Evolutionary conservation across 2,888 invertebrate genomes (phyloP), one percentile per base, ranked within the genome.

Genomic region (Tenthredo amoena): DNA sequence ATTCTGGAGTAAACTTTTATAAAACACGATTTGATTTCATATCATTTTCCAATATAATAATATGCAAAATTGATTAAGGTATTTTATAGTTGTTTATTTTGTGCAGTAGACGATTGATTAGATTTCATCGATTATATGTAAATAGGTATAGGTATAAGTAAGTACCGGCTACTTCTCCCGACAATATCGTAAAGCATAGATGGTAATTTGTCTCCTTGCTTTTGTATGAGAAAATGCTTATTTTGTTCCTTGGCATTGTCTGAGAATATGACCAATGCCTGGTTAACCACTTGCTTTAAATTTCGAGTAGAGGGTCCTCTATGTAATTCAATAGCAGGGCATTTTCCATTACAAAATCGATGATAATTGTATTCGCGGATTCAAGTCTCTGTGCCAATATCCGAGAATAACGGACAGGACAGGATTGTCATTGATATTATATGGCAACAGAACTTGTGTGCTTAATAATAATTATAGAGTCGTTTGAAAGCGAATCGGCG

Each of bases 91-190:
- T 40, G 1, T 91, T 91, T 91, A 90, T 91, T 90, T 93, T 93
- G 93, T 93, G 93, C 93, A 93, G 91, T 92, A 93, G 93, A 93
- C 92, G 91, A 91, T 92, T 88, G 91, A 91, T 92, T 88, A 93
- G 92, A 92, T 87, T 91, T 91, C 89, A 90, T 91, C 91, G 90
- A 89, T 90, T 91, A 88, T 87, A 91, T 90, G 31, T 31, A 31
- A 68, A 68, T 68, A 68, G 34, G 68, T 65, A 31, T 72, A 26
- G 12, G 62, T 31, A 65, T 10, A 21, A 5, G 21, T 72, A 43
- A 43, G 26, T 74, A 74, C n/a, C 43, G 31, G 43, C 72, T 86
- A 83, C 55, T 82, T 86, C 65, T 21, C 65, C 62, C 26, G 10
- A 76, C 10, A n/a, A 15, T 55, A 62, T 65, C 31, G 21, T 43